These are phyloP conservation scores for Betta splendens DNA, from an alignment of 2,797 vertebrate species.

Conservation along the genomic window DNA sequence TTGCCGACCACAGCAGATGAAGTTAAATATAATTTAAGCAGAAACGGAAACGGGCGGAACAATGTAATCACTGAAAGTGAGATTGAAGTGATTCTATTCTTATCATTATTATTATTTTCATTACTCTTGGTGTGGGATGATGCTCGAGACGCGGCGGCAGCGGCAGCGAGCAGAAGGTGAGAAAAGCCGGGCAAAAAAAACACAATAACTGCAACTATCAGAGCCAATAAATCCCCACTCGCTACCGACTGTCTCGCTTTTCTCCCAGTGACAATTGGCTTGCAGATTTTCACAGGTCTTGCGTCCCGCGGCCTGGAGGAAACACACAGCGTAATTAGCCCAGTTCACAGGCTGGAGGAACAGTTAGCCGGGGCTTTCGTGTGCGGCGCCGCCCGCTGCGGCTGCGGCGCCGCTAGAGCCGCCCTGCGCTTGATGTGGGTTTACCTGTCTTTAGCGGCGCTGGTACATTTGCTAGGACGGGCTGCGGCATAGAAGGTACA, in stretches of 20 bases:
- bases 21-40: conserved; percentile 86
- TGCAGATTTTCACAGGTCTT: conserved; percentile 58
- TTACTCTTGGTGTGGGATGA: conserved; percentile 71
- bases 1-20: conserved; percentile 81
- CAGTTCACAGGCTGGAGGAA: conserved; percentile 70
- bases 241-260: conserved; percentile 56
- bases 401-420: conserved; percentile 47
- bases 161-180: conserved; percentile 64
- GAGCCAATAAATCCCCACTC: conserved; percentile 69
- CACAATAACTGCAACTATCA: conserved; percentile 63
- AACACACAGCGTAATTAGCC: conserved; percentile 75
- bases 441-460: conserved; percentile 53
- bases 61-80: conserved; percentile 86
- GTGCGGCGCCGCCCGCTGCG: conserved; percentile 51
- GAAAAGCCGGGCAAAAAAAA: conserved; percentile 38
- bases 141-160: conserved; percentile 45
- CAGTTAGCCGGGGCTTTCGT: conserved; percentile 57
- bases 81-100: conserved; percentile 84
- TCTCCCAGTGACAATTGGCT: conserved; percentile 64
- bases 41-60: conserved; percentile 82
- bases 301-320: conserved; percentile 65
- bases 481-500: conserved; percentile 57
- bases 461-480: conserved; percentile 54
- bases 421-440: conserved; percentile 52
- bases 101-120: conserved; percentile 81